A percentile compares a stretch with the other conserved stretches of the same genome.
phyloP scores from a whole-genome alignment of 2,113 vertebrate genomes.

The Aldabrachelys gigantea region DNA sequence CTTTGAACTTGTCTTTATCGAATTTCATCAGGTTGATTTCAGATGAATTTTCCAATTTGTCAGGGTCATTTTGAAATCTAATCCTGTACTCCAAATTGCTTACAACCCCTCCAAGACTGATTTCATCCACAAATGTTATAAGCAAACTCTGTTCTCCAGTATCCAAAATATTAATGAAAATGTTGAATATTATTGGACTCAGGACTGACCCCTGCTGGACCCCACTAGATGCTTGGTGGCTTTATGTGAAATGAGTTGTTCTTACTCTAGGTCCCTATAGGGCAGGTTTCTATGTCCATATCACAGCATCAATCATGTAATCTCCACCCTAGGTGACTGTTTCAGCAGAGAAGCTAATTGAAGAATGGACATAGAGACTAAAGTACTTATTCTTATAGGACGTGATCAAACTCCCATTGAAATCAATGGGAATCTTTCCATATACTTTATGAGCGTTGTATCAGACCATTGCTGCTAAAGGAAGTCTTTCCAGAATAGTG shows the following conservation, averaged over 20 bases:
- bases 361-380: not conserved
- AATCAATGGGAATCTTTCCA: not conserved
- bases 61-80: not conserved
- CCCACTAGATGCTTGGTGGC: not conserved
- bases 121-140: not conserved
- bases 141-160: not conserved
- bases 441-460: not conserved
- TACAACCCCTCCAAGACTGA: not conserved
- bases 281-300: not conserved
- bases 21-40: not conserved
- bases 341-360: not conserved
- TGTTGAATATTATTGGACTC: not conserved
- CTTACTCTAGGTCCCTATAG: not conserved
- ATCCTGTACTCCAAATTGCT: not conserved
- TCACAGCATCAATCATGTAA: not conserved
- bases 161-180: not conserved
- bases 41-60: not conserved
- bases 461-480: not conserved
- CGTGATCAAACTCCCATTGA: not conserved
- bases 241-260: not conserved
- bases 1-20: not conserved
- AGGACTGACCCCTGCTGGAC: not conserved
- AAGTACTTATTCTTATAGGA: not conserved
- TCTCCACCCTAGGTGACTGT: fast-evolving
- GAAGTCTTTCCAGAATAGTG: not conserved